These are phyloP conservation scores for Dascillus cervinus DNA, from an alignment of 2,888 invertebrate genomes.

Conservation along the genomic window DNA sequence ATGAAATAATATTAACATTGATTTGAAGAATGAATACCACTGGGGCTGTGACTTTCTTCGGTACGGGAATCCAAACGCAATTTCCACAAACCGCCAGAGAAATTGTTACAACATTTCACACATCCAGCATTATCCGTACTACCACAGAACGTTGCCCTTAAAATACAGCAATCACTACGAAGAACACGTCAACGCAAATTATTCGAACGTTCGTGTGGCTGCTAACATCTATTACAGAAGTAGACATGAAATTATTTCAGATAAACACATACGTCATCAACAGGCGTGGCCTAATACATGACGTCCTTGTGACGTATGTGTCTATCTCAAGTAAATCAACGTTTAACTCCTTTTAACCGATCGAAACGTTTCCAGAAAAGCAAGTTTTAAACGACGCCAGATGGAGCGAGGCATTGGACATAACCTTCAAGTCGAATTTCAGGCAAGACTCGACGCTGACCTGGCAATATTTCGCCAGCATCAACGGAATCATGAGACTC, in stretches of 20 bases:
- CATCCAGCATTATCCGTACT: constrained; percentile 40
- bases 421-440: constrained; percentile 79
- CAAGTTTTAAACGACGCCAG: constrained; percentile 83
- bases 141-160: constrained; percentile 47
- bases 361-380: constrained; percentile 49
- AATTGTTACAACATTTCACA: constrained; percentile 10
- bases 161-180: constrained; percentile 66
- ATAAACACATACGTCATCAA: no score
- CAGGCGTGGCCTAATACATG: no score
- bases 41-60: no score
- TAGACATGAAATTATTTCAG: constrained; percentile 31
- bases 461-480: constrained; percentile 98
- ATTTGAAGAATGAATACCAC: no score
- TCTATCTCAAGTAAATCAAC: background rate
- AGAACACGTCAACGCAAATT: constrained; percentile 62
- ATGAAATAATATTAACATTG: no score
- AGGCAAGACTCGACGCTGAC: constrained; percentile 79
- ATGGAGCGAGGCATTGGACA: constrained; percentile 91
- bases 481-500: constrained; percentile 92
- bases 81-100: no score
- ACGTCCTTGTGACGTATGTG: no score
- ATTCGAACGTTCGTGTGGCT: constrained; percentile 86
- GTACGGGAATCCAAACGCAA: no score
- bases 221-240: constrained; percentile 88
- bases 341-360: background rate